phyloP scores from a whole-genome alignment of 2,888 invertebrate genomes.

The Meliscaeva auricollis region DNA sequence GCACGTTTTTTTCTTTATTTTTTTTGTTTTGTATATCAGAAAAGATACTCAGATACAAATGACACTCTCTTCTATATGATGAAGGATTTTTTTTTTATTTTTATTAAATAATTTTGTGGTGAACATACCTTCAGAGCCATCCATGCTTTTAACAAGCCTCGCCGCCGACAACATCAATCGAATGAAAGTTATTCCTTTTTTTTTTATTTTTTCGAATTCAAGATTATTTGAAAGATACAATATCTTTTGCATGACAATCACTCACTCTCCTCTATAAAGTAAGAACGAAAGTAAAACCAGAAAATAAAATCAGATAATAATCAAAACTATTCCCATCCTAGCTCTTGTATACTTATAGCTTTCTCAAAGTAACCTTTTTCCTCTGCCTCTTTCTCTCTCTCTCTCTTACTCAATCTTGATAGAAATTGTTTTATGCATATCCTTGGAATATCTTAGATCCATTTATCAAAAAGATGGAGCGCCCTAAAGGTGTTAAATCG shows the following conservation, averaged over 20 bases:
- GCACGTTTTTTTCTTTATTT: slow-evolving; percentile 10
- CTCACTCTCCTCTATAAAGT: slow-evolving; percentile 5
- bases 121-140: not conserved
- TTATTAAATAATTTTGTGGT: slow-evolving; percentile 57
- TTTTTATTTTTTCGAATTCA: slow-evolving; percentile 14
- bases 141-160: slow-evolving; percentile 15
- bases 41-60: slow-evolving; percentile 26
- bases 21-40: slow-evolving; percentile 13
- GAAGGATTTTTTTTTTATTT: slow-evolving; percentile 43
- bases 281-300: slow-evolving; percentile 47
- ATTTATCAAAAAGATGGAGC: slow-evolving; percentile 51
- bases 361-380: slow-evolving; percentile 1
- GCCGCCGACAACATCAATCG: slow-evolving; percentile 28
- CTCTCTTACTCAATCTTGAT: no score
- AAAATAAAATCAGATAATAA: slow-evolving; percentile 22
- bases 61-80: slow-evolving; percentile 46
- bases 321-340: not conserved
- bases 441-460: slow-evolving; percentile 36
- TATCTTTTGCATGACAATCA: slow-evolving; percentile 50
- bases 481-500: slow-evolving; percentile 57
- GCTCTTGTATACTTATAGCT: not conserved
- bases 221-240: slow-evolving; percentile 43
- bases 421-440: slow-evolving; percentile 22
- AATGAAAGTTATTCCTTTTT: slow-evolving; percentile 58
- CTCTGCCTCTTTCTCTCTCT: no score